A percentile compares a stretch with the other conserved stretches of the same genome.
Evolutionary conservation across 2,797 vertebrate genomes (phyloP).

Genomic region (Philypnodon macrostomus): DNA sequence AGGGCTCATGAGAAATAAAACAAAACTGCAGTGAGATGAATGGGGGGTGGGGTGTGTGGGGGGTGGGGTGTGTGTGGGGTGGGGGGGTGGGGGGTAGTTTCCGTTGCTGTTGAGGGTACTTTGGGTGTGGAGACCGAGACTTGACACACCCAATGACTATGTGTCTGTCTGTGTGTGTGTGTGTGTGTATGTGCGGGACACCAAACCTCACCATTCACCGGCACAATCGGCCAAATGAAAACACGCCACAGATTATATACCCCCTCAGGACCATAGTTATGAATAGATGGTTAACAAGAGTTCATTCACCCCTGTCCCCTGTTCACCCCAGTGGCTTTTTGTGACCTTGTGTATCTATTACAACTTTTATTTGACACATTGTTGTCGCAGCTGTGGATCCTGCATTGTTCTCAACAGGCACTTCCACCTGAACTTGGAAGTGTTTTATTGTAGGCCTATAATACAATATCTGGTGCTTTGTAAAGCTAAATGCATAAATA

Average conservation of each 20-base stretch:
- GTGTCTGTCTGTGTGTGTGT: conserved; percentile 31
- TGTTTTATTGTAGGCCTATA: background rate
- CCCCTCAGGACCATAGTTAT: conserved; percentile 39
- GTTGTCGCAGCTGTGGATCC: conserved; percentile 51
- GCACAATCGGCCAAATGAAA: conserved; percentile 67
- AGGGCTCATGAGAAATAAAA: conserved; percentile 69
- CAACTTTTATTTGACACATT: conserved; percentile 39
- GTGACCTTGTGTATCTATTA: conserved; percentile 42
- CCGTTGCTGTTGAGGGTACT: conserved; percentile 42
- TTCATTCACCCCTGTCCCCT: conserved; percentile 32
- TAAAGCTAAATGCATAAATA: background rate
- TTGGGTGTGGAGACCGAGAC: conserved; percentile 49
- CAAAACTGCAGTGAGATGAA: conserved; percentile 67
- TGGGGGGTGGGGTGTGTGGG: conserved; percentile 62
- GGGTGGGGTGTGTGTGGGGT: conserved; percentile 63
- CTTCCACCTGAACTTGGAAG: background rate
- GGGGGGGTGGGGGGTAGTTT: conserved; percentile 67
- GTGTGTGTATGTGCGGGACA: conserved; percentile 48
- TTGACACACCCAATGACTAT: conserved; percentile 53
- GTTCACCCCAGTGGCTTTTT: conserved; percentile 37
- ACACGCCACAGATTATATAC: conserved; percentile 53
- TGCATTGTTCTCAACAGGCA: conserved; percentile 21
- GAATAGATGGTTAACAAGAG: conserved; percentile 50
- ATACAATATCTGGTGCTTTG: background rate
- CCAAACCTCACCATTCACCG: conserved; percentile 61